Base-by-base conservation (phyloP, 92 coral and sea anemone genomes). In the Paramuricea clavata region DNA sequence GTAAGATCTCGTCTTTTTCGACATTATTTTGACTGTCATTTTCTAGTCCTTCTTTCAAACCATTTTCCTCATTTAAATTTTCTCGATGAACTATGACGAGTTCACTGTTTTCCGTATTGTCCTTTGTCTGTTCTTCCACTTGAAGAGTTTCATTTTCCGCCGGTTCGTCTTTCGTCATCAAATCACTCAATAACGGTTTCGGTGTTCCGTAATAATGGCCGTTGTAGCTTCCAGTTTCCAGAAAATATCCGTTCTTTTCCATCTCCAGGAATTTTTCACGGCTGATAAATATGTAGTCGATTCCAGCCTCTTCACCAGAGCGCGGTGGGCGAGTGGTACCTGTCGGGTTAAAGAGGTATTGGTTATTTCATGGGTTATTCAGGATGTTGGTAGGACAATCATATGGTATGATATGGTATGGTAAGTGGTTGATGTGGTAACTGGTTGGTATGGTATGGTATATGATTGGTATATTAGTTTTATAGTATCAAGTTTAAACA, bases 271-370 rank as follows among this genome's bases (percentile, higher is more conserved):
- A 79, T 60, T 60, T 79, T 79, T 79, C 84, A 25, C 30, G 39
- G 36, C 84, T 79, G 0, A 79, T 35, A 28, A 79, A 79, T 32
- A 61, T 41, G 73, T 79, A 79, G 35, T 79, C 84, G 34, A 79
- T 60, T 13, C 84, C 84, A 34, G 84, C 54, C 72, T 79, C 84
- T 57, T 79, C 84, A 19, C 84, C 65, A 19, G 84, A n/a, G 22
- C 84, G 50, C 32, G 71, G 84, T 28, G 50, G 50, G 8, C 84
- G 73, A 61, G 84, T 79, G 35, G 84, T 79, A 49, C 84, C 84
- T 79, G 73, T 31, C 0, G 25, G 30, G 26, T 17, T n/a, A 31
- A 27, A 57, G 5, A 12, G 41, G 30, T 12, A 33, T 12, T 17
- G 39, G 15, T 12, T 25, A 13, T 16, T 26, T 27, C 65, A 64